phyloP scores from a whole-genome alignment of 2,113 vertebrate species.

The Mirounga angustirostris region DNA sequence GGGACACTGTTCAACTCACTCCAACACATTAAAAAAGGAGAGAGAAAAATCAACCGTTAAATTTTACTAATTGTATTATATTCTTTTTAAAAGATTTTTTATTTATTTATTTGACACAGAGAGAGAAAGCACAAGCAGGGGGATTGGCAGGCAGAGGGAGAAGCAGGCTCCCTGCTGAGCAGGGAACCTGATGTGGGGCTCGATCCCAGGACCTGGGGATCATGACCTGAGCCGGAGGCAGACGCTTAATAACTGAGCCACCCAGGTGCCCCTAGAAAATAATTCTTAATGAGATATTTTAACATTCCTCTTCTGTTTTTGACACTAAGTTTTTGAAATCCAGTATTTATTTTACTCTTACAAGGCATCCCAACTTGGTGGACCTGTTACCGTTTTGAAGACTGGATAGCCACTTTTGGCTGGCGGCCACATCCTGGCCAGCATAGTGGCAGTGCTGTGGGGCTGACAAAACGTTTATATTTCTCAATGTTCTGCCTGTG shows the following conservation, averaged over 20 bases:
- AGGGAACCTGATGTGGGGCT: too few species aligned
- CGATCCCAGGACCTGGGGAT: too few species aligned
- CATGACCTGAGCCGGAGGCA: too few species aligned
- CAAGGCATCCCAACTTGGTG: accelerated
- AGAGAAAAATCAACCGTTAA: neutral
- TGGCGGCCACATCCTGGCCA: neutral
- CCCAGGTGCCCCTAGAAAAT: neutral
- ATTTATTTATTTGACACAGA: too few species aligned
- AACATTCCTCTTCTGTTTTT: neutral
- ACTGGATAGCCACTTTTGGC: accelerated
- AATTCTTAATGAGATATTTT: neutral
- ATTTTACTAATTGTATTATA: neutral
- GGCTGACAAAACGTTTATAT: neutral
- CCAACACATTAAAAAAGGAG: neutral
- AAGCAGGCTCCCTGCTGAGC: too few species aligned
- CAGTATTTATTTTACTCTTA: neutral
- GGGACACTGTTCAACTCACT: neutral
- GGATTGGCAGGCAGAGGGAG: too few species aligned
- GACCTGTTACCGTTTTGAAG: neutral
- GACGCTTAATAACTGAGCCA: too few species aligned
- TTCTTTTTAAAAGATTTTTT: neutral
- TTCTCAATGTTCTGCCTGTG: neutral
- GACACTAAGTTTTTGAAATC: neutral
- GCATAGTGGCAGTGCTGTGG: neutral
- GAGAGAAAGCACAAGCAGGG: too few species aligned